A percentile compares a stretch with the other conserved stretches of the same genome.
These are phyloP conservation scores for Acanthaster planci DNA, from an alignment of 35 echinoderm and acorn worm species.

Conservation along the genomic window DNA sequence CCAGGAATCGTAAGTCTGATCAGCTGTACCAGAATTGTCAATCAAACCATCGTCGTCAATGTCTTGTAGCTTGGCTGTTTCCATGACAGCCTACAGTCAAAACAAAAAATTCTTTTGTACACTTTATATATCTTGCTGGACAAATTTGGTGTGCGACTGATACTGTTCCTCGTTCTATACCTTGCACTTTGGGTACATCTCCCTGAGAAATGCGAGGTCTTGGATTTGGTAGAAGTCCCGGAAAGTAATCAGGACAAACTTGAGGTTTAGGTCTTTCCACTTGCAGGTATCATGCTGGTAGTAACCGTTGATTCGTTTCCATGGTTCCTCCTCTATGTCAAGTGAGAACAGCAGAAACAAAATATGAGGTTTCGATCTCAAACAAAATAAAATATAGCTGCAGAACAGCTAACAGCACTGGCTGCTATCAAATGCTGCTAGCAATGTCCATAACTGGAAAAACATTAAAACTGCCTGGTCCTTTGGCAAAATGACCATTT, in stretches of 20 bases:
- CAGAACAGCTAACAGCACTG: no score
- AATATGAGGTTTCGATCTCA: not conserved
- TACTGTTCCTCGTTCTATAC: constrained; percentile 31
- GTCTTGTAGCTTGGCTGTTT: constrained; percentile 71
- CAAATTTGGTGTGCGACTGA: no score
- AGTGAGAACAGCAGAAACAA: constrained; percentile 34
- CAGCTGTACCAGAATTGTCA: constrained; percentile 86
- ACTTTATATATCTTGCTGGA: no score
- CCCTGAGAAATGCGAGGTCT: constrained; percentile 74
- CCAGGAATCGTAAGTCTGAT: constrained; percentile 98
- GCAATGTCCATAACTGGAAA: no score
- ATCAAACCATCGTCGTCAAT: constrained; percentile 95
- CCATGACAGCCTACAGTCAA: constrained; percentile 76
- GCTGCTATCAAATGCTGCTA: no score
- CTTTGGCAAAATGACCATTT: no score
- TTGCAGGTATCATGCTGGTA: constrained; percentile 80
- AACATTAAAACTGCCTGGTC: no score
- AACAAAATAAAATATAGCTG: no score
- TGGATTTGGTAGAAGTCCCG: constrained; percentile 90
- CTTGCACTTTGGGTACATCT: constrained; percentile 94
- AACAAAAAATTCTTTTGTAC: no score
- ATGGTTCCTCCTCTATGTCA: constrained; percentile 89
- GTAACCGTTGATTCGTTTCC: constrained; percentile 87
- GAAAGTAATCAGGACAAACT: constrained; percentile 85
- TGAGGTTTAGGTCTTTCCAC: constrained; percentile 95